phyloP scores from a whole-genome alignment of 2,888 invertebrate genomes.

The Pollenia labialis region DNA sequence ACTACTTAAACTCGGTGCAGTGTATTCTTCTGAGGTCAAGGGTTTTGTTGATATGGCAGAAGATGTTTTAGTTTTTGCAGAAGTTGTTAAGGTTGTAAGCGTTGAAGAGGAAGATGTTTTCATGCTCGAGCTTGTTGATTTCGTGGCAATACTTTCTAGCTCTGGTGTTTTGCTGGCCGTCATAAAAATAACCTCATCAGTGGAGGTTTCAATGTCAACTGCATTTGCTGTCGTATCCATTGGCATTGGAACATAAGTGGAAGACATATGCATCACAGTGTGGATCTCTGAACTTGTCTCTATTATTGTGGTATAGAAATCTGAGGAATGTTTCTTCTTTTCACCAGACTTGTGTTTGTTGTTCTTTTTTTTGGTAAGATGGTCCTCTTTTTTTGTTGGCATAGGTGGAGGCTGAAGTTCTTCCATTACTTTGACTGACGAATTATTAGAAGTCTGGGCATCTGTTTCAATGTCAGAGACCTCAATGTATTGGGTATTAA shows the following conservation, averaged over 20 bases:
- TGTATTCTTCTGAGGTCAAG: slow-evolving; percentile 25
- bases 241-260: slow-evolving; percentile 80
- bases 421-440: slow-evolving; percentile 75
- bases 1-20: slow-evolving; percentile 71
- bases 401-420: slow-evolving; percentile 71
- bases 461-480: slow-evolving; percentile 80
- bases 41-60: slow-evolving; percentile 56
- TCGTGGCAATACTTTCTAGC: slow-evolving; percentile 74
- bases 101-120: neutral
- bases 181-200: slow-evolving; percentile 82
- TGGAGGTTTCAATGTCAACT: slow-evolving; percentile 78
- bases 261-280: slow-evolving; percentile 78
- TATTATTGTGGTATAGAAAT: slow-evolving; percentile 79
- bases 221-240: slow-evolving; percentile 77
- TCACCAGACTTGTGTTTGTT: slow-evolving; percentile 79
- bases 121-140: slow-evolving; percentile 22
- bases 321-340: slow-evolving; percentile 76
- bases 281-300: slow-evolving; percentile 81
- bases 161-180: slow-evolving; percentile 81
- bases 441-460: slow-evolving; percentile 70
- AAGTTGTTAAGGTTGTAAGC: slow-evolving; percentile 34
- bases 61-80: slow-evolving; percentile 37
- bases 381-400: slow-evolving; percentile 80
- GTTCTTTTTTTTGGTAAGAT: slow-evolving; percentile 78
- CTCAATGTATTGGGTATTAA: slow-evolving; percentile 80